Base-by-base conservation (phyloP, 1,140 invertebrate species). In the Cardiocondyla obscurior region DNA sequence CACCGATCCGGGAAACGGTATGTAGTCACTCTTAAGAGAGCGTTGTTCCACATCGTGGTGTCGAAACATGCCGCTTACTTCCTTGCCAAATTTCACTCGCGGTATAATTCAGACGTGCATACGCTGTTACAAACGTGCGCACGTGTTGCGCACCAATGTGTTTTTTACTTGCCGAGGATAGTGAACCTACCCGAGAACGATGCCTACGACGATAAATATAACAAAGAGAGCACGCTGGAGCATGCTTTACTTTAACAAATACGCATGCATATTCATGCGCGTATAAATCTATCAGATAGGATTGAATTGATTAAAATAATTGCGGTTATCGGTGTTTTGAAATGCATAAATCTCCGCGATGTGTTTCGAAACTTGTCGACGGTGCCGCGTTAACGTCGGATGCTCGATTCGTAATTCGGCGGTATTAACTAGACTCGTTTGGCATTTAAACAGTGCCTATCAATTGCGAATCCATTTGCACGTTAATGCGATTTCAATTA, bases 401-500 rank as follows among this genome's bases (percentile, higher is more conserved):
- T 42, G 42, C 3, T 4, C 12, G 39, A 25, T 64, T 49, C 33
- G 49, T 49, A 64, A 36, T 22, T 49, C 16, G 28, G 28, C 72
- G 16, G 12, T 22, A 14, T 12, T 30, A 39, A 55, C 39, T 39
- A 67, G 6, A 39, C 10, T 14, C 39, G 25, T n/a, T n/a, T 53
- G 22, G 53, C 67, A 77, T 77, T 53, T 51, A 36, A 79, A 55
- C 42, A 33, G 46, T 53, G 62, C 25, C 46, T 79, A 79, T 69
- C 62, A 77, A 67, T 51, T 77, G 42, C 49, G 25, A 22, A 79
- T 79, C 51, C 49, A 67, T 79, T 79, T 69, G 74, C 46, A 79
- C 74, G 22, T 79, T 79, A 79, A 79, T 69, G 62, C 25, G 46
- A 67, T 79, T 79, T 79, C 64, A 76, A 76, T 76, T 76, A 64